Base-by-base conservation (phyloP, 2,888 invertebrate genomes). In the Lepidochitona cinerea region DNA sequence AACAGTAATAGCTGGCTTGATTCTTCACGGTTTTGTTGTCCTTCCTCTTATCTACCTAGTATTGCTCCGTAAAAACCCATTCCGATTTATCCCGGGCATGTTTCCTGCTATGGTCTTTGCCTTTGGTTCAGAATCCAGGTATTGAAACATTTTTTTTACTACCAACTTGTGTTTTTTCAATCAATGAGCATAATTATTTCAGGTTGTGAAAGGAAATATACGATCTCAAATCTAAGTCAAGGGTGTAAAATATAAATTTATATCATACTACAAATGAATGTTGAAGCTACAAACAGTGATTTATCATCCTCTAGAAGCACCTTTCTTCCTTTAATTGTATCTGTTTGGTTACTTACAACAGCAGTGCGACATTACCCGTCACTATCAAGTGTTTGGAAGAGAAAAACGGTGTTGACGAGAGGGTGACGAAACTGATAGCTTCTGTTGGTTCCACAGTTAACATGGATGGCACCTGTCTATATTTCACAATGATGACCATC, bases 91-190 rank as follows among this genome's bases (percentile, higher is more conserved):
- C 4, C 59, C 59, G 26, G 59, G 29, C 3, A 59, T 59, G 59
- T 29, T 59, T 29, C 59, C 59, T 14, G 59, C 59, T 32, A 59
- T 59, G 59, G 59, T 59, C 26, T 59, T 59, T 59, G 59, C 59
- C 1, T 59, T 59, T 29, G 59, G 59, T 1, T 59, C 59, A 12
- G 59, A 59, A 59, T 59, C 59, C 59, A 59, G 59, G 59, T 59
- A 41, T 9, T 41, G 9, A 41, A 18, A 12, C 9, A 41, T 9
- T 41, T 41, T 41, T 41, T 12, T 18, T 41, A 18, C 18, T 41
- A 41, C 9, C 9, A 41, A 12, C 9, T 18, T 41, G 18, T 41
- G 41, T 41, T 41, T 41, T 18, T 41, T 18, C 41, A 41, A 41
- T 18, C 9, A 41, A 41, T 18, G 41, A 41, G 9, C 41, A 41